Evolutionary conservation across 2,797 vertebrate genomes (phyloP), one percentile per base, ranked within the genome.

Genomic region (Crypturellus tataupa): DNA sequence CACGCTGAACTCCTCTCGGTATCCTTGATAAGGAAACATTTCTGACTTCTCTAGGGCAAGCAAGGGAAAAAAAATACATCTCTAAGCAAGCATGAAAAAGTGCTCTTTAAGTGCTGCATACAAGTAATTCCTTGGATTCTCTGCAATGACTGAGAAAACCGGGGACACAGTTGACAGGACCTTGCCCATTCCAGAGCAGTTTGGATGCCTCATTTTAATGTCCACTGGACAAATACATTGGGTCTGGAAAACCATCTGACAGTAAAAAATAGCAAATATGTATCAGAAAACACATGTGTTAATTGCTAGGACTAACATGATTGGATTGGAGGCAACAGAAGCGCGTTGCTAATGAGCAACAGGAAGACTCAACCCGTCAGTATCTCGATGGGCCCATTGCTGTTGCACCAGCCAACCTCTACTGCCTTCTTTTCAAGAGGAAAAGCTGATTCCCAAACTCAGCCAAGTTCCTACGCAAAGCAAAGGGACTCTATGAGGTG

Each of bases 21-120:
- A 40, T 6, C 67, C 73, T 91, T 40, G 44, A 40, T 51, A 58
- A 63, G 1, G 15, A 79, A 56, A 59, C 39, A 21, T 53, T 79
- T 79, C 84, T 64, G 85, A 42, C 35, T 69, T 51, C 47, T 65
- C 78, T 21, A 3, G 3, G 69, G 65, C 47, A 39, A 87, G 59
- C 14, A 89, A 40, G 8, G 42, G 33, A 25, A 16, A 53, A 51
- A 29, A 51, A 84, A 75, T 19, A 35, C 59, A 65, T 46, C 82
- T 62, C 63, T 31, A 80, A 35, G 29, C 2, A 67, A 65, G 51
- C 33, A n/a, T 56, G 39, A 90, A 12, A 89, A 95, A 96, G 94
- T 89, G 91, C 95, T 93, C 79, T 63, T 29, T 60, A 95, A 95
- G 95, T 95, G 96, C 87, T 73, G 89, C 24, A 14, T 8, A 71